A percentile compares a stretch with the other conserved stretches of the same genome.
These are phyloP conservation scores for Psittacula echo DNA, from an alignment of 2,797 vertebrate species.

Conservation along the genomic window DNA sequence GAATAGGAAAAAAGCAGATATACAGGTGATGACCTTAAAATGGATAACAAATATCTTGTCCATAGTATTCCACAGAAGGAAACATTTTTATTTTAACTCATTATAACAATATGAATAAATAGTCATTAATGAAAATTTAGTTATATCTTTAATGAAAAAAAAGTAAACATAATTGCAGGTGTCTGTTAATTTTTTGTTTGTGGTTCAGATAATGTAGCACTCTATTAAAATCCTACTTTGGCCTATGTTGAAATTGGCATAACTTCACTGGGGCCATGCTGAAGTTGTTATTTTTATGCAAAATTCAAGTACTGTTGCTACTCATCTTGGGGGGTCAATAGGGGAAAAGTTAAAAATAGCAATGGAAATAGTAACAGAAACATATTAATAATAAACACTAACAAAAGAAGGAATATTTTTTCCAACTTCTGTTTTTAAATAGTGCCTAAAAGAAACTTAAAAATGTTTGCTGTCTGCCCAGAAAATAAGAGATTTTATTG, in stretches of 20 bases:
- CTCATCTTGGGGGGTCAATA: too few relatives aligned
- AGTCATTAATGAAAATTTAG: not conserved
- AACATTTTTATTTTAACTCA: not conserved
- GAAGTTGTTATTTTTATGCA: not conserved
- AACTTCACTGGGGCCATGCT: not conserved
- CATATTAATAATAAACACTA: not conserved
- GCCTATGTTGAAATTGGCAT: not conserved
- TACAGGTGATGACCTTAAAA: not conserved
- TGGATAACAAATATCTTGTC: not conserved
- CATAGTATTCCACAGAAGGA: not conserved
- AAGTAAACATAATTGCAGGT: not conserved
- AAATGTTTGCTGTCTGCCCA: not conserved
- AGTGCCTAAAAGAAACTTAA: not conserved
- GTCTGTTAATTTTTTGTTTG: not conserved
- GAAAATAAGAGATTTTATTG: not conserved
- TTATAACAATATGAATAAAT: not conserved
- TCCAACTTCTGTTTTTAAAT: not conserved
- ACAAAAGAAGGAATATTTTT: not conserved
- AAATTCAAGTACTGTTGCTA: not conserved
- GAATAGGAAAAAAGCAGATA: not conserved
- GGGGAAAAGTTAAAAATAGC: not conserved
- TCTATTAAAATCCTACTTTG: not conserved
- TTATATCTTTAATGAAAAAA: not conserved
- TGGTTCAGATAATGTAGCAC: not conserved
- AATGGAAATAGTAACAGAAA: not conserved